These are phyloP conservation scores for Lottia scabra DNA, from an alignment of 2,888 invertebrate species.

Conservation along the genomic window DNA sequence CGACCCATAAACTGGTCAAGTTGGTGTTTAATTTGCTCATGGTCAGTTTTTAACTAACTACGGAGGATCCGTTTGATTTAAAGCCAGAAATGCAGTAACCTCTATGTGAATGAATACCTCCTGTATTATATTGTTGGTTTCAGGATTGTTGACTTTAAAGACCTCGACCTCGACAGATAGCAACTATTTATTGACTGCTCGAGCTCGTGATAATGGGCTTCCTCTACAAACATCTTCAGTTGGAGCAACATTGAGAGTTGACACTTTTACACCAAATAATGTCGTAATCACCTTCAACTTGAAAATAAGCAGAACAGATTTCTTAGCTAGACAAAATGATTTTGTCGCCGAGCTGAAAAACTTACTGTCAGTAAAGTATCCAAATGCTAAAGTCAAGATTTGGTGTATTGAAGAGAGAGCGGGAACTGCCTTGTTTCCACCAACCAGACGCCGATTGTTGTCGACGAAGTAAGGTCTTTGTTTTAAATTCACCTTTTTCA, in stretches of 20 bases:
- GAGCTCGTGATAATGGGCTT: slow-evolving; percentile 39
- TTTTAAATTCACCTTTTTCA: no score
- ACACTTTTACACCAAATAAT: slow-evolving; percentile 39
- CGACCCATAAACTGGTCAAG: no score
- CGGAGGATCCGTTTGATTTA: no score
- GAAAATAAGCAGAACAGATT: slow-evolving; percentile 28
- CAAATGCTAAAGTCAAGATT: slow-evolving; percentile 30
- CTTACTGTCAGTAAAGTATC: slow-evolving; percentile 29
- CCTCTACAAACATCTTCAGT: slow-evolving; percentile 31
- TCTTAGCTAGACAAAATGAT: slow-evolving; percentile 24
- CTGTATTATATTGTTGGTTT: not conserved
- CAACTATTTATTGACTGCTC: slow-evolving; percentile 35
- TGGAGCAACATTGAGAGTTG: slow-evolving; percentile 40
- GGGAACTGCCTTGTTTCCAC: slow-evolving; percentile 22
- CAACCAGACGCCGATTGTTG: not conserved
- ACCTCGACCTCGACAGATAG: slow-evolving; percentile 25
- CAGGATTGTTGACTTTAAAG: slow-evolving; percentile 33
- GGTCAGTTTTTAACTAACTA: no score
- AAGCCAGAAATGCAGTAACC: no score
- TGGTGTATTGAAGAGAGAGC: slow-evolving; percentile 35
- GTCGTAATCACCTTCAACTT: slow-evolving; percentile 35
- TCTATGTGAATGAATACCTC: no score
- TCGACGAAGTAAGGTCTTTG: not conserved
- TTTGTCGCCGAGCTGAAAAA: slow-evolving; percentile 37
- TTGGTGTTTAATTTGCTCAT: no score